Percentiles rank a stretch among this genome's conserved stretches.
Conservation (phyloP, 2,113 vertebrate genomes). For the Pagrus major region DNA sequence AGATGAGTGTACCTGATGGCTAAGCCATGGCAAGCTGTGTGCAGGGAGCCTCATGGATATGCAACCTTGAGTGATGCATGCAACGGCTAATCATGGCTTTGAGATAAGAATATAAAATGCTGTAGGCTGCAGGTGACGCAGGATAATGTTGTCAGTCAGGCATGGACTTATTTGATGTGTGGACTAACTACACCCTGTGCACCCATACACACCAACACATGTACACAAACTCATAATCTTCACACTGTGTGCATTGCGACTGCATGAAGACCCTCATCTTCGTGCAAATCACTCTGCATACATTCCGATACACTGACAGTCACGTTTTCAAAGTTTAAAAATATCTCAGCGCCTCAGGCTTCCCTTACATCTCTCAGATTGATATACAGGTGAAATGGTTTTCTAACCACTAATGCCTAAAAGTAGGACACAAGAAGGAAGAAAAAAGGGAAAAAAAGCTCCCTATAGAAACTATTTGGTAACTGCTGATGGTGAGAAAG, state of each 20-base stretch:
- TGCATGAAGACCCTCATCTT: conserved; percentile 10
- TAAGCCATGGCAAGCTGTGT: conserved; percentile 40
- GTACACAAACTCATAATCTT: not conserved
- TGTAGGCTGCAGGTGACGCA: conserved; percentile 17
- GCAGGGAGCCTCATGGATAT: conserved; percentile 35
- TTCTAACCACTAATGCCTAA: not conserved
- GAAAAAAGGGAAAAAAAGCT: not conserved
- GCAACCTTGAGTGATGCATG: conserved; percentile 37
- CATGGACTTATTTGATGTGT: conserved; percentile 34
- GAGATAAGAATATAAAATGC: conserved; percentile 57
- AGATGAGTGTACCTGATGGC: conserved; percentile 55
- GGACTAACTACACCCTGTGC: not conserved
- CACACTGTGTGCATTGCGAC: conserved; percentile 16
- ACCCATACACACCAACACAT: not conserved
- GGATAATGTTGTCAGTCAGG: conserved; percentile 34
- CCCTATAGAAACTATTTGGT: not conserved
- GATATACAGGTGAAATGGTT: not conserved
- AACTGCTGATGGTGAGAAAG: not conserved
- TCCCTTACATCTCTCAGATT: conserved; percentile 1
- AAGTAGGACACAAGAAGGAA: not conserved
- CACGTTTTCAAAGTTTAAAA: not conserved
- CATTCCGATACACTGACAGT: not conserved
- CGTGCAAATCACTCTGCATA: conserved; percentile 15
- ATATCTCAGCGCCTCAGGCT: not conserved
- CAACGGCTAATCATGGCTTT: conserved; percentile 49